Evolutionary conservation across 2,888 invertebrate species (phyloP), one percentile per base, ranked within the genome.

Genomic region (Caenorhabditis afra): DNA sequence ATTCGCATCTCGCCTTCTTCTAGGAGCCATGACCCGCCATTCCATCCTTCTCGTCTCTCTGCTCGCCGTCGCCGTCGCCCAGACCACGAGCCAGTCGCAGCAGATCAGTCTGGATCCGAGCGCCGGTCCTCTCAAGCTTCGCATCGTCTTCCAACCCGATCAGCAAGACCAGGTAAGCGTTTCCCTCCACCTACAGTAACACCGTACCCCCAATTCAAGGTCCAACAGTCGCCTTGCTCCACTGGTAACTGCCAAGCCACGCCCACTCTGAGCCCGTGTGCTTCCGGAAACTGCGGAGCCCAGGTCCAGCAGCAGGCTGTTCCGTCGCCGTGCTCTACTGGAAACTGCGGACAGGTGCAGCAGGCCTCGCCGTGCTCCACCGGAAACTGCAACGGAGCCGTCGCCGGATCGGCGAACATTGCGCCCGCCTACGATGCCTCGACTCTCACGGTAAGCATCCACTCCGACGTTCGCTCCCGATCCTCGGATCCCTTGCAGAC

Each of bases 101-200:
- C 64, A 68, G 45, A 70, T 77, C 20, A 70, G 53, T 44, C 29
- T 77, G 44, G 66, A 75, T 55, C 74, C 74, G 45, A 66, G 53
- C 44, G 68, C 64, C 12, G 76, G 76, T 35, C 57, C 61, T 44
- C 61, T 78, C 66, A 71, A 71, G 66, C 71, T 71, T 66, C 59
- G 66, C 14, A 71, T 78, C n/a, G 78, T 77, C 16, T 77, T 77
- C 53, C 76, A 77, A 65, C 44, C 76, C 16, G 76, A 77, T 41
- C 62, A 77, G 12, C 41, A 57, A 16, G 58, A 18, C 22, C 73
- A 65, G 64, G 76, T 76, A 64, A 10, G n/a, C 29, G 20, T 18
- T 1, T 39, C 12, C 10, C 3, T 16, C 23, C 47, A 14, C 12
- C 52, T 18, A 41, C 12, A n/a, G 23, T 57, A 8, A 16, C 37